Evolutionary conservation across 2,888 invertebrate species (phyloP).

Genomic region (Stegophylla sp.): DNA sequence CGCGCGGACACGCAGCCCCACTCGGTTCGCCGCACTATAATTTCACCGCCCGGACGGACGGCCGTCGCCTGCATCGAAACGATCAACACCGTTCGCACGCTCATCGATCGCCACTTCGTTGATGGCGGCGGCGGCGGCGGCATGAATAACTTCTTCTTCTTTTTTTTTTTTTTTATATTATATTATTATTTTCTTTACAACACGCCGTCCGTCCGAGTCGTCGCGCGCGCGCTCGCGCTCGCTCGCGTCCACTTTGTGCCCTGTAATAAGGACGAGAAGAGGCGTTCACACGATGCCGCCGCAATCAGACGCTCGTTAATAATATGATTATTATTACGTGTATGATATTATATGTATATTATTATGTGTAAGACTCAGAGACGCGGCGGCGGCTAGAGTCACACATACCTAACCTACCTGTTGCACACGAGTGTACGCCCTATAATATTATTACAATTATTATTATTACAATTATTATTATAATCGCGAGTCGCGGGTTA

Average conservation of each 20-base stretch:
- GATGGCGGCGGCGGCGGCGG: no score
- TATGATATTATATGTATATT: no score
- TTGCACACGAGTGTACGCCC: no score
- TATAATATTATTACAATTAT: no score
- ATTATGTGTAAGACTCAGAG: no score
- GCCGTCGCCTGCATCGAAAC: conserved; percentile 28
- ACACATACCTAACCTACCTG: no score
- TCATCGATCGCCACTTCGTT: conserved; percentile 48
- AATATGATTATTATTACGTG: neutral
- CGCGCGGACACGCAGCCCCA: conserved; percentile 11
- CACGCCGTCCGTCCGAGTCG: neutral
- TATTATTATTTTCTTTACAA: no score
- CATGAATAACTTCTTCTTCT: conserved; percentile 5
- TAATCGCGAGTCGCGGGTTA: no score
- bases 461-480: no score
- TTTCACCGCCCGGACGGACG: conserved; percentile 26
- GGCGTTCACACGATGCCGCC: conserved; percentile 31
- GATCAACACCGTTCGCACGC: conserved; percentile 51
- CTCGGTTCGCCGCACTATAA: conserved; percentile 24
- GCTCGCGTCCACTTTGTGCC: conserved; percentile 7
- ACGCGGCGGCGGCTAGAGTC: neutral
- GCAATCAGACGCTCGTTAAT: conserved; percentile 6
- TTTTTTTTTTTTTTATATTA: no score
- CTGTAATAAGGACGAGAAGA: conserved; percentile 4
- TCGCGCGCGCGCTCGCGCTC: no score